Evolutionary conservation across 2,113 vertebrate genomes (phyloP).

Genomic region (Dinomys branickii): DNA sequence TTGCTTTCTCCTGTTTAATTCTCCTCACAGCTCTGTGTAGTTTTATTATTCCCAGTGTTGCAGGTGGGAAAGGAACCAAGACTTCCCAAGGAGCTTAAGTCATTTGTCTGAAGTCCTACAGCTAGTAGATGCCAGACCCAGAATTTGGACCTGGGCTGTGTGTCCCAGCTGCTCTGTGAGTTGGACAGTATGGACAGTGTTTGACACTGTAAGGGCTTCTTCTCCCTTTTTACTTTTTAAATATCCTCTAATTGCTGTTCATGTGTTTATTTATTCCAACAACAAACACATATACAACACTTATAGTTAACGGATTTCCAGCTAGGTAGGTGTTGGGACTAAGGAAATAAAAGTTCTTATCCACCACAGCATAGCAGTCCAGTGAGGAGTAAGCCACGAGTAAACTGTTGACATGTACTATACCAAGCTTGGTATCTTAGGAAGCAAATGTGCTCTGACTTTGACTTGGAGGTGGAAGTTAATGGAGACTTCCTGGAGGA

Average conservation of each 20-base stretch:
- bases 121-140: background rate
- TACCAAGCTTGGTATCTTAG: background rate
- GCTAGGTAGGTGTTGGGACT: background rate
- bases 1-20: background rate
- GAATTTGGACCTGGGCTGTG: background rate
- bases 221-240: background rate
- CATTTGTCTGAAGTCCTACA: background rate
- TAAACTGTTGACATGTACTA: background rate
- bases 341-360: background rate
- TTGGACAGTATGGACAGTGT: background rate
- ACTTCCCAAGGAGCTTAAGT: background rate
- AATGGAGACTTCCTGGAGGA: slow-evolving; percentile 22
- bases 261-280: background rate
- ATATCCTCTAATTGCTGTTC: background rate
- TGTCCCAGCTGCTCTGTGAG: background rate
- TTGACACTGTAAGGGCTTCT: background rate
- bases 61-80: background rate
- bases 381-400: background rate
- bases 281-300: background rate
- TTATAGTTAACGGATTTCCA: background rate
- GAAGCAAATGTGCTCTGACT: background rate
- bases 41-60: background rate
- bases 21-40: background rate
- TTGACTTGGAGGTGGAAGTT: background rate
- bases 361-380: background rate